Evolutionary conservation across 2,888 invertebrate species (phyloP).

Genomic region (Elegia similella): DNA sequence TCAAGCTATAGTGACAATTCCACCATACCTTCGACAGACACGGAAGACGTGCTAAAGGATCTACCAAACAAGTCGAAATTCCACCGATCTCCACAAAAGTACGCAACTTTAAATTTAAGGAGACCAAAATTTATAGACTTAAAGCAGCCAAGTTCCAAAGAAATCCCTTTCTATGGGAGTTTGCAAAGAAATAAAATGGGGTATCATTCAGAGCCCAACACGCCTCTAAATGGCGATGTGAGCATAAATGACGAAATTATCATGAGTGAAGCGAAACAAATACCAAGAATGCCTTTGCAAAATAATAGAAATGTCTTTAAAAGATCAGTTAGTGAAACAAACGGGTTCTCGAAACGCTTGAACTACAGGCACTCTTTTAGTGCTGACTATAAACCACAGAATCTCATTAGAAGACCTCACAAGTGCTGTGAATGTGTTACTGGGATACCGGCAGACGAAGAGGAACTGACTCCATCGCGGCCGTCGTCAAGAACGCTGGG

Average conservation of each 20-base stretch:
- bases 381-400: slow-evolving; percentile 64
- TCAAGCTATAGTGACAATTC: slow-evolving; percentile 78
- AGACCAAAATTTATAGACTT: slow-evolving; percentile 76
- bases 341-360: slow-evolving; percentile 71
- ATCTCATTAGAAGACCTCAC: slow-evolving; percentile 59
- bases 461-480: slow-evolving; percentile 55
- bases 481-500: slow-evolving; percentile 67
- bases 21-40: slow-evolving; percentile 74
- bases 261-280: slow-evolving; percentile 67
- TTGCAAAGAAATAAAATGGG: slow-evolving; percentile 70
- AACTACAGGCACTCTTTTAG: slow-evolving; percentile 77
- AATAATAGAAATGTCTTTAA: slow-evolving; percentile 71
- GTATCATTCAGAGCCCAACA: slow-evolving; percentile 76
- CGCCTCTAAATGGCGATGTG: slow-evolving; percentile 62
- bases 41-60: slow-evolving; percentile 74
- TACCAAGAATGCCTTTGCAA: slow-evolving; percentile 71
- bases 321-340: slow-evolving; percentile 72
- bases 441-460: slow-evolving; percentile 66
- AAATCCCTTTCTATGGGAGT: slow-evolving; percentile 64
- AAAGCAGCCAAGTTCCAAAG: slow-evolving; percentile 51
- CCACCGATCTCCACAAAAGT: slow-evolving; percentile 76
- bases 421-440: slow-evolving; percentile 78
- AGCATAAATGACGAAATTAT: slow-evolving; percentile 59
- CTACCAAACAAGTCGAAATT: slow-evolving; percentile 74
- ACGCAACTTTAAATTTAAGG: slow-evolving; percentile 70